Conservation (phyloP, 2,797 vertebrate genomes). For the Sebastes vulpes region DNA sequence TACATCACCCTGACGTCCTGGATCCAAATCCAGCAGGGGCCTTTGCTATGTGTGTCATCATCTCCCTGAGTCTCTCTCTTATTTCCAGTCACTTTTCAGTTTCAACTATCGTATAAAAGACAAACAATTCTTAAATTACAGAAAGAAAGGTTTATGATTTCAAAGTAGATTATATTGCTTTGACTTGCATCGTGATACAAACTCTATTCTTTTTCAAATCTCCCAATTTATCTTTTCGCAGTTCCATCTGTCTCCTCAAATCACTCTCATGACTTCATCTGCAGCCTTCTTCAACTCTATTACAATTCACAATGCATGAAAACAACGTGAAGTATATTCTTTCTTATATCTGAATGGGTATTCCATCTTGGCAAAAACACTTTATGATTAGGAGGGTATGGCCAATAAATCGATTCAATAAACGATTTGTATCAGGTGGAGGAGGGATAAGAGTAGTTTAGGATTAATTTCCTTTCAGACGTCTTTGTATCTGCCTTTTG, state of each 20-base stretch:
- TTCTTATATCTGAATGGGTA: neutral
- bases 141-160: neutral
- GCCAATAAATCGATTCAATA: neutral
- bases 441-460: neutral
- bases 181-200: neutral
- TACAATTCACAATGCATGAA: neutral
- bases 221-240: slow-evolving; percentile 1
- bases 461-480: neutral
- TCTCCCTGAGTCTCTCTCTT: neutral
- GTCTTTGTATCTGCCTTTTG: neutral
- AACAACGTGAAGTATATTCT: neutral
- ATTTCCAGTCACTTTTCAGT: neutral
- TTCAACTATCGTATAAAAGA: neutral
- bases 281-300: neutral
- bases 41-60: slow-evolving; percentile 10
- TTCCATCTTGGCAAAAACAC: neutral
- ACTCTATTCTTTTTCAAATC: neutral
- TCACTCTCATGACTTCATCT: neutral
- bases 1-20: neutral
- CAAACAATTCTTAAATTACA: neutral
- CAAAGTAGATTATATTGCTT: neutral
- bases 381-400: neutral
- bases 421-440: neutral
- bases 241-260: neutral
- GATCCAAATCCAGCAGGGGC: slow-evolving; percentile 7